Conservation (phyloP, 92 coral and sea anemone species). For the Epizoanthus scotinus region DNA sequence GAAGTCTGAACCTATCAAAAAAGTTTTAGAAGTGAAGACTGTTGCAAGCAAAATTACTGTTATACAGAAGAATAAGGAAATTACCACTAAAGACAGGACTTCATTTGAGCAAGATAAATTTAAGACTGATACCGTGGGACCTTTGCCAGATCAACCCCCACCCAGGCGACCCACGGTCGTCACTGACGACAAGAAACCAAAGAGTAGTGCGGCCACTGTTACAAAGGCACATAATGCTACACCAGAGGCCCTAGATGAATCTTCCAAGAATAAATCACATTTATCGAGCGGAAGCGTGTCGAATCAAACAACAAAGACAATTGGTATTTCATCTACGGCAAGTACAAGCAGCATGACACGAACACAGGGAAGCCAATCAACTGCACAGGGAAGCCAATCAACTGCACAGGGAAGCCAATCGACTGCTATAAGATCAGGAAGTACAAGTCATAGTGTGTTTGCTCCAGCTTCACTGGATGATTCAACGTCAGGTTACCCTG, state of each 20-base stretch:
- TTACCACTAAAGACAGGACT: conserved; percentile 4
- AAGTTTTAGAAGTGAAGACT: not conserved
- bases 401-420: not conserved
- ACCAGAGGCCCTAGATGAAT: not conserved
- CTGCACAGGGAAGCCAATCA: not conserved
- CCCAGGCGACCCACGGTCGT: conserved; percentile 9
- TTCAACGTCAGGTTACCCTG: conserved; percentile 84
- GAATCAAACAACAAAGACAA: not conserved
- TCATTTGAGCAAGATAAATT: not conserved
- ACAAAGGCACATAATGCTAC: not conserved
- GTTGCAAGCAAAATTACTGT: not conserved
- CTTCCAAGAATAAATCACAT: not conserved
- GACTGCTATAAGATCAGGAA: conserved; percentile 17
- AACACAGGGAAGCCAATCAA: conserved; percentile 8
- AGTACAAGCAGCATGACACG: not conserved
- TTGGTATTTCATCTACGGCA: conserved; percentile 20
- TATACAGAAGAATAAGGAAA: not conserved
- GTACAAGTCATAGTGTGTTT: conserved; percentile 22
- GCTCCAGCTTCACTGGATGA: conserved; percentile 20
- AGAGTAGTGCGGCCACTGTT: not conserved
- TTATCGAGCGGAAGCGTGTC: not conserved
- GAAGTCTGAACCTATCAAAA: not conserved
- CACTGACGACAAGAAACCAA: not conserved
- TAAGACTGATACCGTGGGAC: conserved; percentile 11
- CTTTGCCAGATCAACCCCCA: conserved; percentile 29